Evolutionary conservation across 1,140 invertebrate genomes (phyloP), one percentile per base, ranked within the genome.

Genomic region (Lycorma delicatula): DNA sequence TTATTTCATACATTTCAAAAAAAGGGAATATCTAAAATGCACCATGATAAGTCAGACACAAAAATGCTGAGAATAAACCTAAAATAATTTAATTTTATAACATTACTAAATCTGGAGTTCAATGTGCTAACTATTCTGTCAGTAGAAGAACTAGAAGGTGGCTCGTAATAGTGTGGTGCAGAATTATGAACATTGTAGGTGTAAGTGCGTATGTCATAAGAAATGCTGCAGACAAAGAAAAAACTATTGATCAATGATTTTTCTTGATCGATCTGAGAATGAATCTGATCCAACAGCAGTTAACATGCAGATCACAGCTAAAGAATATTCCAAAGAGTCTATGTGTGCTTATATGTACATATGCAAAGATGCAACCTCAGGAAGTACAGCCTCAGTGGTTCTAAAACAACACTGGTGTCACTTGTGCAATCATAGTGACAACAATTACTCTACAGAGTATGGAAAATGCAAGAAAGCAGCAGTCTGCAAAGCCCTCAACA

Each of bases 41-140:
- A 71, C 61, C 62, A 64, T 58, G 53, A 53, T 38, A 41, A 25
- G 23, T 2, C 18, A 54, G 48, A 61, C 31, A 47, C 28, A 53
- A 60, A 26, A 63, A 67, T 49, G 25, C 58, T 12, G 49, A 63
- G 3, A 60, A 59, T 25, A 65, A 66, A 56, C 65, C 67, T 16
- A 62, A 67, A 38, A 67, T 68, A 11, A 65, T 69, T 16, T 16
- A 41, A 18, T 63, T 54, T 49, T 68, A 69, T 34, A 68, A 70
- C 29, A 36, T 18, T n/a, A 70, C 66, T 16, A 70, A 70, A 63
- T 54, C 29, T 34, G 68, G 68, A n/a, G 66, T 70, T 11, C 64
- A 65, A 60, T 67, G 62, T 59, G 38, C 63, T 11, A 61, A 46
- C 25, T 66, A 65, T 54, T 57, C 47, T 26, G 56, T 49, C 26